Evolutionary conservation across 2,797 vertebrate species (phyloP), one percentile per base, ranked within the genome.

Genomic region (Cottoperca gobio): DNA sequence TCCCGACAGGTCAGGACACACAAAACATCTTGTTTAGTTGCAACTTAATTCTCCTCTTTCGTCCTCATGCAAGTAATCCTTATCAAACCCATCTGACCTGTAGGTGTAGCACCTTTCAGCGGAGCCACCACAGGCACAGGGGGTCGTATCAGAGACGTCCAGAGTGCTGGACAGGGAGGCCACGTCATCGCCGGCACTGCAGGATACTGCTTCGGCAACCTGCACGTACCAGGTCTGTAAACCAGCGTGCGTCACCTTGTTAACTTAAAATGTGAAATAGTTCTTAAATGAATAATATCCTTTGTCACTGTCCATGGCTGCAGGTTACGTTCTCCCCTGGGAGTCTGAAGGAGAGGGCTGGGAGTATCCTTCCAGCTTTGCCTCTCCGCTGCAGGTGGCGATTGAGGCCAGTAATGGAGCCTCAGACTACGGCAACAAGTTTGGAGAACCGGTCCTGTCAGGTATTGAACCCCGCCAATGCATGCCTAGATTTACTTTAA

Each of bases 371-470:
- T 76, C 86, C 14, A 96, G 95, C 88, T 97, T 98, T 24, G 97
- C 97, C 11, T 81, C 73, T 0, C 96, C 97, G 0, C 92, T 98
- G 76, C 96, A 99, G 76, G 92, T 99, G 40, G 96, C 96, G 37
- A 93, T 98, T 1, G 95, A 97, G 58, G 97, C 97, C 86, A 98
- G 97, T 14, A 88, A 97, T 2, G 97, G 97, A 1, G 97, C 97
- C 6, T 98, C 97, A 0, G 97, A 99, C 88, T 99, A 99, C 0
- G 97, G 97, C 63, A 99, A 99, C 93, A 99, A 98, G 81, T 98
- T 98, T 84, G 97, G 97, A 57, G 97, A 98, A 46, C 97, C 97
- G 0, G 94, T 99, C 5, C 85, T 99, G 58, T 93, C 96, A 52
- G 97, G 97, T 97, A 55, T 33, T 48, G 33, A 21, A 21, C 35